These are phyloP conservation scores for Simalia tracyae DNA, from an alignment of 2,797 vertebrate species.

Conservation along the genomic window DNA sequence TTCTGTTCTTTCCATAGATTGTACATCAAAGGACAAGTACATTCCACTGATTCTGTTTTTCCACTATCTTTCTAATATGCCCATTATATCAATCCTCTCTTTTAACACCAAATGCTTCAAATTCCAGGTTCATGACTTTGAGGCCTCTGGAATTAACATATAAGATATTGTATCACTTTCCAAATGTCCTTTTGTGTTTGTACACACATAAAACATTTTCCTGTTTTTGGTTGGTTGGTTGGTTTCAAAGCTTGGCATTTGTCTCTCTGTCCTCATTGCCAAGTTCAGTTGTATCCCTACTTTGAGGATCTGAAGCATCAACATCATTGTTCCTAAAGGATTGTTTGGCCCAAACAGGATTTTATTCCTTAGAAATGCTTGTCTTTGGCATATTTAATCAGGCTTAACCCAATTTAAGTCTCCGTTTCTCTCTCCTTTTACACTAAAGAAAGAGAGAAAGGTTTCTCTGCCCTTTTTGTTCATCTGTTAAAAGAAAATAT, in stretches of 20 bases:
- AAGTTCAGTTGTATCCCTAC: background rate
- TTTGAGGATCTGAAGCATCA: background rate
- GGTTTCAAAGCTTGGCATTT: background rate
- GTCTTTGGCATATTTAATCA: background rate
- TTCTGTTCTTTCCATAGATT: background rate
- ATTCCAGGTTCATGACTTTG: background rate
- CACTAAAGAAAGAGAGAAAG: background rate
- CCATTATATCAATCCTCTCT: background rate
- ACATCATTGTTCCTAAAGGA: background rate
- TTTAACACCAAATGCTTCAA: background rate
- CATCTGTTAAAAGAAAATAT: conserved; percentile 13
- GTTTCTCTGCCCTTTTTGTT: background rate
- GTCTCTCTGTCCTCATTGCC: background rate
- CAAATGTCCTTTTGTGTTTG: background rate
- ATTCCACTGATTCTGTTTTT: background rate
- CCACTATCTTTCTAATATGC: background rate
- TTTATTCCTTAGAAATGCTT: background rate
- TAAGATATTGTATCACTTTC: background rate
- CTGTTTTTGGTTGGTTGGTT: background rate
- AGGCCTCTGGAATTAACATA: background rate
- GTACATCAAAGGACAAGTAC: background rate
- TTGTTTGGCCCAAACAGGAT: background rate
- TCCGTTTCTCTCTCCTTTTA: background rate
- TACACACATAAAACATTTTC: no score
- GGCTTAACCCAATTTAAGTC: conserved; percentile 15